Evolutionary conservation across 2,113 vertebrate genomes (phyloP), one percentile per base, ranked within the genome.

Genomic region (Stictonetta naevosa): DNA sequence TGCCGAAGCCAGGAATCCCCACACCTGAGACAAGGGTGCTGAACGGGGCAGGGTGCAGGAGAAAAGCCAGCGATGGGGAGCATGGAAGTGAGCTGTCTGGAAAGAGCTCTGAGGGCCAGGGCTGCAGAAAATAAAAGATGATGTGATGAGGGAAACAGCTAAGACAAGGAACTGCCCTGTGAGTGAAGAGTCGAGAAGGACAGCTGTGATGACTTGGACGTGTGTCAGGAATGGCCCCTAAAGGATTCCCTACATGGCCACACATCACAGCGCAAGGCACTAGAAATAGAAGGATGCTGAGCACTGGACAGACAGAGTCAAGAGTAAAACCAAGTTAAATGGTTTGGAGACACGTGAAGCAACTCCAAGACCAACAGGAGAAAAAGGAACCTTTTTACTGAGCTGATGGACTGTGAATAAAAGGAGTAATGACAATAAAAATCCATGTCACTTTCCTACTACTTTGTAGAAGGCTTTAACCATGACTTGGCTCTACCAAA

Each of bases 51-150:
- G 79, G 63, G 56, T 83, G 73, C 80, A 72, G 48, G 76, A 86
- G 88, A 91, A 94, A 92, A 0, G 0, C 46, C 56, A 52, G 60
- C 1, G 4, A 90, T 29, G 28, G 67, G 50, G 60, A 86, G 48
- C 2, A 15, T 29, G 29, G 91, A 90, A 78, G 88, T 1, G 19
- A 93, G 73, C 17, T 11, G 40, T 42, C 73, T 78, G n/a, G 62
- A 86, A 86, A 89, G 55, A 50, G 38, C 31, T 74, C 76, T 8
- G 31, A 44, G 56, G n/a, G 46, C n/a, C 6, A 5, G 63, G 76
- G 63, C 46, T 90, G 83, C 76, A 94, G 73, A 86, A 90, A 94
- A 92, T 83, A 83, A 93, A 90, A 76, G 50, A 89, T 91, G 83
- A 84, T 77, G 71, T 92, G 86, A 83, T 86, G 73, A 76, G 58